Evolutionary conservation across 2,797 vertebrate genomes (phyloP), one percentile per base, ranked within the genome.

Genomic region (Lepilemur septentrionalis): DNA sequence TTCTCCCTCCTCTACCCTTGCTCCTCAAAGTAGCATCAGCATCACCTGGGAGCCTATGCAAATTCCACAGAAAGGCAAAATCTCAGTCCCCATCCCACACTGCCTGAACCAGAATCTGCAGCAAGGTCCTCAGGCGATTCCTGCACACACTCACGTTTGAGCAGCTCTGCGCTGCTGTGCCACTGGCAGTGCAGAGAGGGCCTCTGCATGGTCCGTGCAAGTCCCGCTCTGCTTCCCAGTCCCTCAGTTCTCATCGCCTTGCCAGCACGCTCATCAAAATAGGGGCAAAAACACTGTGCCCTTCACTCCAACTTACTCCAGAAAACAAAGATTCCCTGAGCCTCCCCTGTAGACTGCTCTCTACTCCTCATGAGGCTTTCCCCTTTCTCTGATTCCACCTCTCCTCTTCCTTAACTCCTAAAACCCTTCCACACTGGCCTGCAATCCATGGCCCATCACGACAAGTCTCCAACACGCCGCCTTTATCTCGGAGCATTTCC

Each of bases 141-240:
- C 4, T 2, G 4, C 2, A 12, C 89, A 61, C 28, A 18, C 18
- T 28, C 14, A 17, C 46, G 63, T 9, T 2, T 48, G 25, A 73
- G 52, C 72, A 38, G 46, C 41, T 50, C 55, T 61, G 57, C 38
- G 30, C 13, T 23, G 15, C 28, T 5, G 13, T 11, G 11, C 30
- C 20, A 10, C 7, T 30, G n/a, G 23, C 10, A 57, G 22, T 17
- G 18, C 35, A 28, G 32, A 72, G 28, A 4, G 9, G 75, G 20
- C 30, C 50, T 50, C 57, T 14, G 6, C 2, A 5, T 15, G 25
- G 11, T 78, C 59, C 63, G n/a, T 32, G 48, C 28, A 17, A 13
- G 25, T 1, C 12, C 4, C n/a, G 52, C 30, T 32, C 10, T 0
- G 1, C 20, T 7, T 13, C 0, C 55, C 10, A 12, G 2, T 3